phyloP scores from a whole-genome alignment of 2,113 vertebrate genomes.

The Tachysurus fulvidraco region DNA sequence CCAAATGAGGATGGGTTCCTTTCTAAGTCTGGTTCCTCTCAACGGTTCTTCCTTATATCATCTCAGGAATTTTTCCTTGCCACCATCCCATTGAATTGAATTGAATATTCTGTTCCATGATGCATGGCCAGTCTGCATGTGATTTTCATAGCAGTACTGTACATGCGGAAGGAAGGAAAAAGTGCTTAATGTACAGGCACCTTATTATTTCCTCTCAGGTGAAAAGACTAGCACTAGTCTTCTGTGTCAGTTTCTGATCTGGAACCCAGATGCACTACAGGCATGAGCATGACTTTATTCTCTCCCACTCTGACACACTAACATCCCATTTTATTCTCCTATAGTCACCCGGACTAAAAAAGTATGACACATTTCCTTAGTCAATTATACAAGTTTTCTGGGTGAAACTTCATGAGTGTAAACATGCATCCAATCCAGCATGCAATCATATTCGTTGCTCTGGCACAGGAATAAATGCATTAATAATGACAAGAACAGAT shows the following conservation, averaged over 20 bases:
- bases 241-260: background rate
- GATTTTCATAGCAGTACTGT: background rate
- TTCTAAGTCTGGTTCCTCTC: too few species aligned
- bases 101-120: background rate
- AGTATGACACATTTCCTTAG: slow-evolving; percentile 15
- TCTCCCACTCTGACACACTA: background rate
- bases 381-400: slow-evolving; percentile 18
- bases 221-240: slow-evolving; percentile 56
- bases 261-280: slow-evolving; percentile 51
- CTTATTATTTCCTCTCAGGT: slow-evolving; percentile 64
- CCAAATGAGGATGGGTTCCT: too few species aligned
- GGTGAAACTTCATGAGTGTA: background rate
- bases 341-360: background rate
- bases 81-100: too few species aligned
- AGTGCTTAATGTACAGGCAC: background rate
- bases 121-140: background rate
- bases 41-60: too few species aligned
- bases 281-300: background rate
- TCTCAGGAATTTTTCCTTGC: too few species aligned
- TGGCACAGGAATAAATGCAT: slow-evolving; percentile 37
- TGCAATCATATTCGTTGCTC: slow-evolving; percentile 19
- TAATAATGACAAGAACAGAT: slow-evolving; percentile 49
- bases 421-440: background rate
- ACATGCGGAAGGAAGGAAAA: background rate
- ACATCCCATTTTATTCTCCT: background rate